Evolutionary conservation across 2,113 vertebrate genomes (phyloP).

Genomic region (Gymnobelideus leadbeateri): DNA sequence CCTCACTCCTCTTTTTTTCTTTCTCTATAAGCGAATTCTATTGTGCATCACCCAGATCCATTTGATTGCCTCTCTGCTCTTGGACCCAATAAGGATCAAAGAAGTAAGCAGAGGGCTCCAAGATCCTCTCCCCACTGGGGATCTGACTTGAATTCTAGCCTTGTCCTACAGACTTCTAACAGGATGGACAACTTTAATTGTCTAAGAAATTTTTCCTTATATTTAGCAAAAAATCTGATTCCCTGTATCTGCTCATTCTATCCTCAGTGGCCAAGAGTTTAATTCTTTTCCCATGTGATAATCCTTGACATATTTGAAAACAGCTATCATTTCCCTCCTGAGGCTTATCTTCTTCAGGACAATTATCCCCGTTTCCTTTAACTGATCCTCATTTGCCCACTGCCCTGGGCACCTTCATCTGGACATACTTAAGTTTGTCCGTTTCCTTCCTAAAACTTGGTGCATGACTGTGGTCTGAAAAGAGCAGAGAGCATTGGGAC

Average conservation of each 20-base stretch:
- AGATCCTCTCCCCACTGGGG: neutral
- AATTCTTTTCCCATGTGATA: neutral
- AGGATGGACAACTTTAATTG: neutral
- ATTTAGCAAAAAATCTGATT: neutral
- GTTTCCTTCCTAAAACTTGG: neutral
- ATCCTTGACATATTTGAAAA: neutral
- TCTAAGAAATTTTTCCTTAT: neutral
- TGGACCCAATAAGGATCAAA: neutral
- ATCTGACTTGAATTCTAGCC: neutral
- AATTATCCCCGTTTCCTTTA: neutral
- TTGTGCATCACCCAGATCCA: neutral
- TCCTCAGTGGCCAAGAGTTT: neutral
- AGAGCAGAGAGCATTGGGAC: neutral
- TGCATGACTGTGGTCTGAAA: neutral
- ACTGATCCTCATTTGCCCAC: neutral
- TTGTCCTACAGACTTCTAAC: neutral
- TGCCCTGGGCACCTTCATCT: neutral
- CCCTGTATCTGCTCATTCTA: neutral
- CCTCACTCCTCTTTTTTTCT: neutral
- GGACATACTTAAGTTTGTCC: neutral
- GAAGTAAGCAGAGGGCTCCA: neutral
- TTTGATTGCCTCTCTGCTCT: neutral
- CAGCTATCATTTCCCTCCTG: neutral
- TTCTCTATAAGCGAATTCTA: neutral
- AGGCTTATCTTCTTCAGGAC: neutral